Evolutionary conservation across 2,113 vertebrate genomes (phyloP).

Genomic region (Dipodomys spectabilis): DNA sequence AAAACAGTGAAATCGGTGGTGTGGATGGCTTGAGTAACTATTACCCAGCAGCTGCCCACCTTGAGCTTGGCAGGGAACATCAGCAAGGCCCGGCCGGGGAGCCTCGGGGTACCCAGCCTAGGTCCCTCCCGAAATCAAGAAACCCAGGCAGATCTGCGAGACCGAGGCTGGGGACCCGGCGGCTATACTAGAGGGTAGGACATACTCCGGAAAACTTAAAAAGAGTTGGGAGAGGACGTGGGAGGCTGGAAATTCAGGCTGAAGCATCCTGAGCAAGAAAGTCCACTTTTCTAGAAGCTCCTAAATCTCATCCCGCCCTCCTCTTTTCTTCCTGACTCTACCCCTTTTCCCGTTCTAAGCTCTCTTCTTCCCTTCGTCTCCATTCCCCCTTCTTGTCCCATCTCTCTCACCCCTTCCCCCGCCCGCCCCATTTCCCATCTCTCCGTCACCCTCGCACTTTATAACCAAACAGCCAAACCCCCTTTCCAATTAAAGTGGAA

Average conservation of each 20-base stretch:
- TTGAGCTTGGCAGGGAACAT: background rate
- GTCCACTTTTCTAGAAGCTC: background rate
- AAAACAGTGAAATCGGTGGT: background rate
- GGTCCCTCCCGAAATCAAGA: background rate
- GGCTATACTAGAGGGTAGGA: accelerated
- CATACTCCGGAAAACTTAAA: background rate
- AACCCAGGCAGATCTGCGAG: too few relatives aligned
- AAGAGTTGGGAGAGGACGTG: accelerated
- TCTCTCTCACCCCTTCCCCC: background rate
- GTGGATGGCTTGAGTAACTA: background rate
- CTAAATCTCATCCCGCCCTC: accelerated
- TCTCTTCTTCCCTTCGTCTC: background rate
- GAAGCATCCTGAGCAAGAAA: background rate
- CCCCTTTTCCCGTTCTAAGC: background rate
- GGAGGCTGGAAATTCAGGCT: background rate
- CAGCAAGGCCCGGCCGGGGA: background rate
- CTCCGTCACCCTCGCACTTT: constrained; percentile 85
- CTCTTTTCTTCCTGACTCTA: background rate
- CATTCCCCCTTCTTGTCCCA: background rate
- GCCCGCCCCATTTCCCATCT: constrained; percentile 67
- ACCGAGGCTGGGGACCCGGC: background rate
- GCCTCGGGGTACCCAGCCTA: background rate
- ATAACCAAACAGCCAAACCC: constrained; percentile 87
- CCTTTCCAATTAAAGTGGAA: constrained; percentile 93
- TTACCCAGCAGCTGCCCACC: background rate